Evolutionary conservation across 2,797 vertebrate genomes (phyloP).

Genomic region (Trichosurus vulpecula): DNA sequence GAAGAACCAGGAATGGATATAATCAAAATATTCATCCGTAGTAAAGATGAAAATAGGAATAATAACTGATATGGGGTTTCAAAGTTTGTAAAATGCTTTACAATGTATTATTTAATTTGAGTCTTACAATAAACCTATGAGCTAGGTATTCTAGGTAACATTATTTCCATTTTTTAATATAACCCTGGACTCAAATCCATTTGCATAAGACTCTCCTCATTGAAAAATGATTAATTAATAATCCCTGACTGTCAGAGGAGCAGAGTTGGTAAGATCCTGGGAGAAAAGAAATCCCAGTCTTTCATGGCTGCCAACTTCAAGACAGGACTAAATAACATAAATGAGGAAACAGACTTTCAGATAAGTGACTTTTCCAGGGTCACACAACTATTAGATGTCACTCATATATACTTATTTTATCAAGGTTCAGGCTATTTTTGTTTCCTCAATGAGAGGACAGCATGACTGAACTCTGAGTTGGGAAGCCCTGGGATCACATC

Average conservation of each 20-base stretch:
- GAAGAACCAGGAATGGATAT: conserved; percentile 48
- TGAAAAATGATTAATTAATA: background rate
- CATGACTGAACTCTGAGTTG: background rate
- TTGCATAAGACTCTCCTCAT: background rate
- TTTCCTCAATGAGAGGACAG: background rate
- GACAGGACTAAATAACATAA: background rate
- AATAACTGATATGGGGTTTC: background rate
- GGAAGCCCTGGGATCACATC: background rate
- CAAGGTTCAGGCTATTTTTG: background rate
- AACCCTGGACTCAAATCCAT: background rate
- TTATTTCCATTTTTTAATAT: background rate
- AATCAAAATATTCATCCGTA: background rate
- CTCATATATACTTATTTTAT: background rate
- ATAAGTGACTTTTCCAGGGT: background rate
- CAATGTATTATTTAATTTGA: background rate
- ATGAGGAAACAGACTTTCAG: background rate
- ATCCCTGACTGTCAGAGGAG: background rate
- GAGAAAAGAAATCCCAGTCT: background rate
- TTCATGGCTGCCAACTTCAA: background rate
- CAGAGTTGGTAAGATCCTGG: background rate
- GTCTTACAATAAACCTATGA: background rate
- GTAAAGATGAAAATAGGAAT: background rate
- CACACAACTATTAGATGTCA: background rate
- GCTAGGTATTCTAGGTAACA: background rate
- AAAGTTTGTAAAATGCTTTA: background rate